Evolutionary conservation across 2,797 vertebrate species (phyloP), one percentile per base, ranked within the genome.

Genomic region (Macropodus opercularis): DNA sequence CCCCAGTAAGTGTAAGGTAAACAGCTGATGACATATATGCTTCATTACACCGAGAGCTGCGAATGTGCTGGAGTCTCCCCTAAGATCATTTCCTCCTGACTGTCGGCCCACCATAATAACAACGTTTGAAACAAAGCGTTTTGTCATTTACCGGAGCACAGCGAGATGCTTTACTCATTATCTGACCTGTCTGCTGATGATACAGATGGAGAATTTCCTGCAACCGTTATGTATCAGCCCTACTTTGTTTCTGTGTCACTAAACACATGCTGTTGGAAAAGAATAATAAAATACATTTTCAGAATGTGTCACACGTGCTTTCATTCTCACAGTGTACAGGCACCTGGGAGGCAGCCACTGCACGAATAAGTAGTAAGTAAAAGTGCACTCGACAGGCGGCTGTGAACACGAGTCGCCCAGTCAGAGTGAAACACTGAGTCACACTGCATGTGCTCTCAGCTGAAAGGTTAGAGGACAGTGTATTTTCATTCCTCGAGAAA

Each of bases 391-490:
- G 55, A 29, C 62, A 72, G 59, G 64, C 60, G 53, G 35, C 29
- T 69, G 35, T n/a, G 31, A 80, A 82, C 66, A 66, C 56, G 58
- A 66, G 32, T n/a, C 35, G 21, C 40, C 26, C 29, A 72, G 34
- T 79, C 69, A 80, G 10, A 80, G 22, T 4, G 68, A 85, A 84
- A 83, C 44, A 61, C 2, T 12, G 47, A 68, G 41, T 78, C 77
- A 64, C 54, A 51, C 39, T 44, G 21, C 41, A 35, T 14, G 34
- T 24, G 8, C 8, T 13, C n/a, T 23, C 27, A 23, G 54, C 36
- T 52, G 13, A n/a, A n/a, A n/a, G n/a, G n/a, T n/a, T n/a, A n/a
- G n/a, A n/a, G n/a, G n/a, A n/a, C 6, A 35, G 2, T 32, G 31
- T 32, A 32, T 3, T 11, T 32, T 2, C 6, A 17, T 19, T 31